These are phyloP conservation scores for Hedychridium roseum DNA, from an alignment of 2,888 invertebrate genomes.

Conservation along the genomic window DNA sequence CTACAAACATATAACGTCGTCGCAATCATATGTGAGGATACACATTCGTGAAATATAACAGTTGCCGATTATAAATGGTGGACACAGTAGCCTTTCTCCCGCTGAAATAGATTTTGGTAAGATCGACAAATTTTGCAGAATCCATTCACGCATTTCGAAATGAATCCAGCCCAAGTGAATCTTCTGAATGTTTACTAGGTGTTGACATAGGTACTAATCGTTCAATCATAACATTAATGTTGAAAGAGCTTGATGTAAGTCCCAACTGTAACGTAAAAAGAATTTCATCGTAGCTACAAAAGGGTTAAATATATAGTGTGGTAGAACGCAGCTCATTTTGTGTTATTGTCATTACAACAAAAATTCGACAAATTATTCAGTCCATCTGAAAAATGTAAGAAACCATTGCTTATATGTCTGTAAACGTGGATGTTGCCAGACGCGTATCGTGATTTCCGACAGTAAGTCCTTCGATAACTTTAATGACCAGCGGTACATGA, in stretches of 20 bases:
- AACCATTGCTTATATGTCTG: not conserved
- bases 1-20: conserved; percentile 10
- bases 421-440: too few species aligned
- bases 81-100: too few species aligned
- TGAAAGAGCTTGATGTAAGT: not conserved
- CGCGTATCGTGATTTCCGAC: too few species aligned
- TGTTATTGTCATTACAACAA: not conserved
- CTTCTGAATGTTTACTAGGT: conserved; percentile 4
- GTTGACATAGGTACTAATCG: conserved; percentile 3
- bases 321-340: conserved; percentile 1
- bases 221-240: not conserved
- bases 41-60: too few species aligned
- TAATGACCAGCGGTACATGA: not conserved
- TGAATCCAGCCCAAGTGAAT: not conserved
- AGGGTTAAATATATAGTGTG: not conserved
- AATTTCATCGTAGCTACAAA: not conserved
- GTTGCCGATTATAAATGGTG: too few species aligned
- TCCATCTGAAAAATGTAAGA: not conserved
- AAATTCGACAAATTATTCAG: not conserved
- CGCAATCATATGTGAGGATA: too few species aligned
- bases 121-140: conserved; percentile 1
- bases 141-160: not conserved
- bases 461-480: not conserved
- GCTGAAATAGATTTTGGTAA: conserved; percentile 18
- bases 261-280: not conserved